Evolutionary conservation across 35 echinoderm and acorn worm genomes (phyloP).

Genomic region (Hemicentrotus pulcherrimus): DNA sequence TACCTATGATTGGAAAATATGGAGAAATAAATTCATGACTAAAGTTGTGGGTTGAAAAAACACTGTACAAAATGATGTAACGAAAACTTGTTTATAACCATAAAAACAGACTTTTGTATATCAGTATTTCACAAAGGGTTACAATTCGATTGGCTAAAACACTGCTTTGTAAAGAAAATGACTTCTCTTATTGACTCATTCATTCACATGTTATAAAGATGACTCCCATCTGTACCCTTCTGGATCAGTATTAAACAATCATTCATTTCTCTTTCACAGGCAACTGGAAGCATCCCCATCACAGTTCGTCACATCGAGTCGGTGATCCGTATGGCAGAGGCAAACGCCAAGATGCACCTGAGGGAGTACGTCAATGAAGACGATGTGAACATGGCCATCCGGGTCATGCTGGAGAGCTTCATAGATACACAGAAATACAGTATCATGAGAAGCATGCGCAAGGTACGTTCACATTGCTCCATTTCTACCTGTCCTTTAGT

Average conservation of each 20-base stretch:
- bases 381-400: slow-evolving; percentile 93
- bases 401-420: slow-evolving; percentile 97
- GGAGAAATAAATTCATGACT: too few relatives aligned
- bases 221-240: not conserved
- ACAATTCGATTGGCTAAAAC: too few relatives aligned
- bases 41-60: too few relatives aligned
- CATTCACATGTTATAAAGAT: not conserved
- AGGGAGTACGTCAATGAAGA: slow-evolving; percentile 98
- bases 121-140: too few relatives aligned
- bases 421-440: slow-evolving; percentile 97
- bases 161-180: not conserved
- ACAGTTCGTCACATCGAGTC: slow-evolving; percentile 99
- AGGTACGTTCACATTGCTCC: slow-evolving; percentile 58
- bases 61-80: too few relatives aligned
- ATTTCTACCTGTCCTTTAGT: not conserved
- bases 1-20: too few relatives aligned
- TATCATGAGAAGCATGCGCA: slow-evolving; percentile 95
- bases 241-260: not conserved
- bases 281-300: slow-evolving; percentile 97
- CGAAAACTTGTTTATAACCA: too few relatives aligned
- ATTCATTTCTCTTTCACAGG: slow-evolving; percentile 43
- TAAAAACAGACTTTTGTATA: too few relatives aligned
- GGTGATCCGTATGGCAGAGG: slow-evolving; percentile 96
- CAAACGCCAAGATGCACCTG: slow-evolving; percentile 94
- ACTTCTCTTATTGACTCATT: not conserved